A percentile compares a stretch with the other conserved stretches of the same genome.
Conservation (phyloP, 2,113 vertebrate genomes). For the Gallinago paraguaiae region DNA sequence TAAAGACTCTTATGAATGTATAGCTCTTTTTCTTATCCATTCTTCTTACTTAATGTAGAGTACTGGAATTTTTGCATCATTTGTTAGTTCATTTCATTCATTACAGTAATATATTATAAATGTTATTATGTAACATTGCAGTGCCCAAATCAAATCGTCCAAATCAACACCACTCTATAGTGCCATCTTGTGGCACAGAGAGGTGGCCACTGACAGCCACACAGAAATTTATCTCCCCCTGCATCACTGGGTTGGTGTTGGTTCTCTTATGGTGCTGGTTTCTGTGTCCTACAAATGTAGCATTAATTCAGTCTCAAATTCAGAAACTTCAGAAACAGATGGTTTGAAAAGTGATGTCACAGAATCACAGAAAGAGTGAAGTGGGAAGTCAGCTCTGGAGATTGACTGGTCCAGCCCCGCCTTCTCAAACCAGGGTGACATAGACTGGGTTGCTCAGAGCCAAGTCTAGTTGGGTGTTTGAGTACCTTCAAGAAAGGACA, state of each 20-base stretch:
- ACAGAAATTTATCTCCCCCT: no score
- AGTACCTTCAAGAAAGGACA: background rate
- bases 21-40: background rate
- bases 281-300: background rate
- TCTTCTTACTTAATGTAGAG: background rate
- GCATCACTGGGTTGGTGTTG: background rate
- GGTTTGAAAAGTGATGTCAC: background rate
- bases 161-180: slow-evolving; percentile 7
- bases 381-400: background rate
- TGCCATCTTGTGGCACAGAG: slow-evolving; percentile 34
- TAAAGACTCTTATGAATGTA: background rate
- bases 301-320: background rate
- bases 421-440: background rate
- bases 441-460: background rate
- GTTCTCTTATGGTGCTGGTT: background rate
- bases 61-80: background rate
- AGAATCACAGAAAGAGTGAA: background rate
- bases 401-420: background rate
- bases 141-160: background rate
- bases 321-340: background rate
- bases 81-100: background rate
- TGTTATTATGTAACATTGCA: no score
- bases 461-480: background rate
- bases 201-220: background rate
- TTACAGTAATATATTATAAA: background rate